Percentiles rank a stretch among this genome's conserved stretches.
These are phyloP conservation scores for Tympanuchus pallidicinctus DNA, from an alignment of 2,113 vertebrate genomes.

Conservation along the genomic window DNA sequence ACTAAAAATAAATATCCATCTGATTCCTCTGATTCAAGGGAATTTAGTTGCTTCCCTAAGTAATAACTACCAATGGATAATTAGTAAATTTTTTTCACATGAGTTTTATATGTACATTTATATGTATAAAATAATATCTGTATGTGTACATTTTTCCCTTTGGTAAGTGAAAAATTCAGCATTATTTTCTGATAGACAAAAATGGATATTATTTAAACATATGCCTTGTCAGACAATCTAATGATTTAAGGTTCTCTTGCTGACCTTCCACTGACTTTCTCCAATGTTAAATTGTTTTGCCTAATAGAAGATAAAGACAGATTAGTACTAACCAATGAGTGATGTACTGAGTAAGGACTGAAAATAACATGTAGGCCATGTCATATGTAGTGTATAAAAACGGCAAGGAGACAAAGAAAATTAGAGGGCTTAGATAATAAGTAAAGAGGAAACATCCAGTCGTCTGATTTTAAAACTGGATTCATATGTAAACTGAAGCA, in stretches of 20 bases:
- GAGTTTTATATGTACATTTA: neutral
- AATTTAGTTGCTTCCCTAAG: neutral
- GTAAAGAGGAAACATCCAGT: conserved; percentile 15
- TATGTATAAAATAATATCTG: neutral
- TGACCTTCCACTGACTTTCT: conserved; percentile 41
- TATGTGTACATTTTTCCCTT: neutral
- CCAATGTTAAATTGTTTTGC: conserved; percentile 2
- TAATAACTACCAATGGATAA: conserved; percentile 13
- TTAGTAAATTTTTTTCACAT: neutral
- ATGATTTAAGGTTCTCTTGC: conserved; percentile 4
- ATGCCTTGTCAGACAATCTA: neutral
- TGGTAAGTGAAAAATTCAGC: conserved; percentile 17
- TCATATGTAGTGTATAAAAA: neutral
- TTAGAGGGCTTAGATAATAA: conserved; percentile 33
- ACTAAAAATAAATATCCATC: neutral
- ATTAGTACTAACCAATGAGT: conserved; percentile 37
- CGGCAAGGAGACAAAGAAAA: conserved; percentile 20
- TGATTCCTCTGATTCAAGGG: neutral
- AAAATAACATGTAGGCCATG: conserved; percentile 29
- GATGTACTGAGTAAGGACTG: neutral
- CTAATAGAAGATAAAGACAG: conserved; percentile 41
- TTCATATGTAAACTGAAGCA: conserved; percentile 1
- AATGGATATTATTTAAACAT: conserved; percentile 8
- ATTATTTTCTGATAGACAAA: conserved; percentile 3
- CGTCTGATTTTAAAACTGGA: neutral